Percentiles rank a stretch among this genome's conserved stretches.
These are phyloP conservation scores for Hippocampus barbouri DNA, from an alignment of 2,113 vertebrate species.

Conservation along the genomic window DNA sequence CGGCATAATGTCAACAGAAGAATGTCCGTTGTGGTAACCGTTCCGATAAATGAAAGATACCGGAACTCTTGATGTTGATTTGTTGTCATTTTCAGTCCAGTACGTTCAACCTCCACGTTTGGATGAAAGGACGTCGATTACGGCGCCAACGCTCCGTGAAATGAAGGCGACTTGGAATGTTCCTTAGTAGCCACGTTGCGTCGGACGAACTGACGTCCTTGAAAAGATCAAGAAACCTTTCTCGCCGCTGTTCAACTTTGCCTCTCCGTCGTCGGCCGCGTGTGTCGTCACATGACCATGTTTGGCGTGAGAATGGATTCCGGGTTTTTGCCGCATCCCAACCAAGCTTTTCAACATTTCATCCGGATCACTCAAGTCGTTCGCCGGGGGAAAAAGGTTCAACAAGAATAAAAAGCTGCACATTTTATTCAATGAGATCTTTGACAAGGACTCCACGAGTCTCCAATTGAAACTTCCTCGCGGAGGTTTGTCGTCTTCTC, in stretches of 20 bases:
- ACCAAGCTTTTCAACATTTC: neutral
- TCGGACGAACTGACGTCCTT: too few relatives aligned
- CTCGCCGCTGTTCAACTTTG: neutral
- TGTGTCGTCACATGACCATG: neutral
- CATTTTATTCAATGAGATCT: neutral
- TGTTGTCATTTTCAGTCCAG: neutral
- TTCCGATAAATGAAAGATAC: neutral
- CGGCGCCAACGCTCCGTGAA: neutral
- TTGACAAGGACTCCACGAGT: neutral
- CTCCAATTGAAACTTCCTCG: neutral
- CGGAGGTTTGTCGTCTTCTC: neutral
- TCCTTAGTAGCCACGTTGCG: neutral
- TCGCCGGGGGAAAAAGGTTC: neutral
- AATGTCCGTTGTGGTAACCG: too few relatives aligned
- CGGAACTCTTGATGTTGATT: neutral
- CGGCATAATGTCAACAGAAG: neutral
- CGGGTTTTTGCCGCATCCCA: neutral
- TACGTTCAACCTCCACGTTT: neutral
- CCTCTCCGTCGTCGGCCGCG: neutral
- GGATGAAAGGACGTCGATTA: neutral
- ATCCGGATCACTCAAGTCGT: neutral
- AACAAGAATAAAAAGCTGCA: neutral
- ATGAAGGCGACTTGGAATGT: neutral
- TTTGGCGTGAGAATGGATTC: neutral
- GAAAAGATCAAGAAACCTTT: neutral